These are phyloP conservation scores for Notolabrus celidotus DNA, from an alignment of 2,797 vertebrate genomes.

Conservation along the genomic window DNA sequence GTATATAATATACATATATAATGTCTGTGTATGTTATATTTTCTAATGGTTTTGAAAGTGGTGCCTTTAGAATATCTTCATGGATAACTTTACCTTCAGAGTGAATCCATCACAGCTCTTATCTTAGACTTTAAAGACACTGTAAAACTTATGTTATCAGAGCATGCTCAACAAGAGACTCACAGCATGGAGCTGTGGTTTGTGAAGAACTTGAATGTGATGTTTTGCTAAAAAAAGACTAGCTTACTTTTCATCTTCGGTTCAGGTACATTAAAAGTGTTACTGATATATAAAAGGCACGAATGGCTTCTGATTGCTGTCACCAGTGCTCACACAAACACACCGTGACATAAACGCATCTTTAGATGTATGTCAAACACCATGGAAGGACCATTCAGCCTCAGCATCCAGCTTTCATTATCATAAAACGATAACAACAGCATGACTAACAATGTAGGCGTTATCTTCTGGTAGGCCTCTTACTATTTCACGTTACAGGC, in stretches of 20 bases:
- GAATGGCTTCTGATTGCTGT: neutral
- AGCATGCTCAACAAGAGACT: too few species aligned
- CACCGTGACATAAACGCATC: neutral
- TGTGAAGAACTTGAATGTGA: neutral
- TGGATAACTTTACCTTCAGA: too few species aligned
- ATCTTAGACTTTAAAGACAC: too few species aligned
- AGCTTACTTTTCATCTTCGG: slow-evolving; percentile 11
- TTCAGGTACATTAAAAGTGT: slow-evolving; percentile 1
- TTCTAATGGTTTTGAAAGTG: too few species aligned
- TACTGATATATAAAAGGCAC: neutral
- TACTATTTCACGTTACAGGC: slow-evolving; percentile 35
- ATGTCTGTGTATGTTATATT: too few species aligned
- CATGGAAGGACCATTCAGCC: neutral
- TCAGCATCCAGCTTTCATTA: neutral
- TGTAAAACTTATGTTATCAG: too few species aligned
- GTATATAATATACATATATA: too few species aligned
- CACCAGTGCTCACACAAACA: neutral
- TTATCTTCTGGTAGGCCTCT: slow-evolving; percentile 46
- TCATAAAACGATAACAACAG: neutral
- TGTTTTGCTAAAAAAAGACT: neutral
- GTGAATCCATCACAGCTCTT: too few species aligned
- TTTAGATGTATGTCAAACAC: neutral
- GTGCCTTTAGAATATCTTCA: too few species aligned
- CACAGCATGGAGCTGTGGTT: neutral
- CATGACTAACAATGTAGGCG: slow-evolving; percentile 30